phyloP scores from a whole-genome alignment of 1,140 invertebrate species.

The Drosophila melanica region DNA sequence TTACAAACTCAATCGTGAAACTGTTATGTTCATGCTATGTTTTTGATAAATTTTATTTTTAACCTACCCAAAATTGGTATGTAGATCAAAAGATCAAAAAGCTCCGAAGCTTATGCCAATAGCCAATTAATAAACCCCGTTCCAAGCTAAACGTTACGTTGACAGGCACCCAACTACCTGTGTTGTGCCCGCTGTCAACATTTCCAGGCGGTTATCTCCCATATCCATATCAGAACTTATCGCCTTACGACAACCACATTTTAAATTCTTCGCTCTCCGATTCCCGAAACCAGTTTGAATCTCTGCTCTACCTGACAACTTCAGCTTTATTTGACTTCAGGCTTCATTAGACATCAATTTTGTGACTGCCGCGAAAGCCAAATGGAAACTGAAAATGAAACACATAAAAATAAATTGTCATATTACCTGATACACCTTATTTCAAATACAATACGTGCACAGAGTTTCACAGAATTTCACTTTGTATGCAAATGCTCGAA shows the following conservation, averaged over 20 bases:
- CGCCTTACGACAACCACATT: constrained; percentile 59
- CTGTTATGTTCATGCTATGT: constrained; percentile 7
- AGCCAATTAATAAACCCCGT: constrained; percentile 7
- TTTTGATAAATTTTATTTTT: constrained; percentile 18
- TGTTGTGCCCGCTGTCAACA: constrained; percentile 62
- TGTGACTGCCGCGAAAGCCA: constrained; percentile 26
- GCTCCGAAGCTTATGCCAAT: neutral
- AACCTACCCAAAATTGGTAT: neutral
- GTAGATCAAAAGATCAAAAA: constrained; percentile 4
- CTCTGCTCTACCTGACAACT: constrained; percentile 13
- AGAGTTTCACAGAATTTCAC: constrained; percentile 67
- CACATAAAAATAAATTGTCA: constrained; percentile 24
- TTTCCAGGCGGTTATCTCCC: constrained; percentile 63
- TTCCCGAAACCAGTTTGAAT: constrained; percentile 59
- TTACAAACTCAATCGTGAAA: neutral
- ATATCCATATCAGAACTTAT: constrained; percentile 70
- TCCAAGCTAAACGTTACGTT: constrained; percentile 17
- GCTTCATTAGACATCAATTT: constrained; percentile 72
- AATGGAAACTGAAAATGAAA: constrained; percentile 32
- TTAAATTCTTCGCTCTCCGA: constrained; percentile 35
- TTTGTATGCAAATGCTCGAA: constrained; percentile 37
- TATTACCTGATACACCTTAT: constrained; percentile 6
- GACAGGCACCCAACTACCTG: constrained; percentile 56
- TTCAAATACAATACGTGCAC: neutral
- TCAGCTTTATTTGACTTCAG: constrained; percentile 32